Conservation (phyloP, 2,888 invertebrate genomes). For the Pogonocherus hispidulus region DNA sequence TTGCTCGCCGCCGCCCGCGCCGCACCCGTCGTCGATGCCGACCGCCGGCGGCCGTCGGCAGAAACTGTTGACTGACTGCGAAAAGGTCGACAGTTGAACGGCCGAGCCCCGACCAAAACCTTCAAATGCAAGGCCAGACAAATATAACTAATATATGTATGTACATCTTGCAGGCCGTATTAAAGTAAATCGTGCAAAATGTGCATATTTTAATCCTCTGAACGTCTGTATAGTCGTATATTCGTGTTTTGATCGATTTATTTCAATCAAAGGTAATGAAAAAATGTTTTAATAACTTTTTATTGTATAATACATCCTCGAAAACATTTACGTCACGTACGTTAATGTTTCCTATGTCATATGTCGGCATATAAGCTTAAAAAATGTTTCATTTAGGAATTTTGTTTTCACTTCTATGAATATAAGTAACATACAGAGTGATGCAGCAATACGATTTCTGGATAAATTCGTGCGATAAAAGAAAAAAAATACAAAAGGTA, state of each 20-base stretch:
- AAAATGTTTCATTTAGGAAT: too few species aligned
- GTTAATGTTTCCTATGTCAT: too few species aligned
- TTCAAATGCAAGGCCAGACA: constrained; percentile 64
- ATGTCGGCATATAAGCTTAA: too few species aligned
- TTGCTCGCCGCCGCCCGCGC: constrained; percentile 33
- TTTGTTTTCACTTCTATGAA: too few species aligned
- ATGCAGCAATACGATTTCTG: too few species aligned
- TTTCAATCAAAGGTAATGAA: background rate
- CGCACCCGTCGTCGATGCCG: constrained; percentile 45
- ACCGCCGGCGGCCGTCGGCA: constrained; percentile 43
- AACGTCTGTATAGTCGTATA: background rate
- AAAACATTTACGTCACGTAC: background rate
- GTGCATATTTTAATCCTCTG: constrained; percentile 9
- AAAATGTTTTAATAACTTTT: too few species aligned
- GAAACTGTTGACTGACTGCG: constrained; percentile 56
- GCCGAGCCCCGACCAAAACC: constrained; percentile 61
- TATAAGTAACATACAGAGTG: too few species aligned
- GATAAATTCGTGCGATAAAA: too few species aligned
- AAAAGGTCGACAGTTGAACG: constrained; percentile 61
- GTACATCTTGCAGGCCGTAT: constrained; percentile 50
- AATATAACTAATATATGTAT: constrained; percentile 60
- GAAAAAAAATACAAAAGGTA: too few species aligned
- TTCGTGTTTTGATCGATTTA: background rate
- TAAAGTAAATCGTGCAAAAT: constrained; percentile 23
- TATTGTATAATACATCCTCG: background rate